Evolutionary conservation across 2,113 vertebrate species (phyloP).

Genomic region (Dinomys branickii): DNA sequence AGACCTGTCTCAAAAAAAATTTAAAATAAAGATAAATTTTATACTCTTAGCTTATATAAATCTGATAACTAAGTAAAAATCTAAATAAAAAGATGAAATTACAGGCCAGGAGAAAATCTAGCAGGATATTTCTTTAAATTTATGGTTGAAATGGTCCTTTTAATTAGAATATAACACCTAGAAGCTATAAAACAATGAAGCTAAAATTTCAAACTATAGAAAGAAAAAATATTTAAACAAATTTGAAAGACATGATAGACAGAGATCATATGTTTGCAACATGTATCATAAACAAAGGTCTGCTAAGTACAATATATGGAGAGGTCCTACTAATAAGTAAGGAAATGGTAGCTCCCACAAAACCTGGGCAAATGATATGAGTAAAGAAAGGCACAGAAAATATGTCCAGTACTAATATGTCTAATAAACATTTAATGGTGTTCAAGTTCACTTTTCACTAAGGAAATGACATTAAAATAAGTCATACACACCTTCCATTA

Average conservation of each 20-base stretch:
- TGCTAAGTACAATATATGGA: neutral
- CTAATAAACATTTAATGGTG: conserved; percentile 19
- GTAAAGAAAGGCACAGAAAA: conserved; percentile 48
- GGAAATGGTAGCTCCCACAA: conserved; percentile 11
- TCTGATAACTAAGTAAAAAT: conserved; percentile 38
- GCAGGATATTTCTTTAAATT: conserved; percentile 9
- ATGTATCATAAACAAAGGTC: conserved; percentile 4
- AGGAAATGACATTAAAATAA: conserved; percentile 49
- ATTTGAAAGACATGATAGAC: conserved; percentile 17
- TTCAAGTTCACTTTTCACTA: conserved; percentile 52
- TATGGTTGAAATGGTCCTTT: neutral
- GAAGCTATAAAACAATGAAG: conserved; percentile 34
- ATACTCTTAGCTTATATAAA: neutral
- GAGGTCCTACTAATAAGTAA: conserved; percentile 15
- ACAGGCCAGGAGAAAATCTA: neutral
- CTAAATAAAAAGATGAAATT: conserved; percentile 40
- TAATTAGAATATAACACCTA: conserved; percentile 35
- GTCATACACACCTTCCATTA: neutral
- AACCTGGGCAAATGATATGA: conserved; percentile 4
- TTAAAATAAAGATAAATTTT: neutral
- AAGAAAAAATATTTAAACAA: conserved; percentile 23
- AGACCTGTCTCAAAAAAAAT: no score
- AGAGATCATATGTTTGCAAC: conserved; percentile 6
- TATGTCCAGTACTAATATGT: neutral
- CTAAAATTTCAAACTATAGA: neutral